A percentile compares a stretch with the other conserved stretches of the same genome.
Evolutionary conservation across 1,140 invertebrate species (phyloP).

Genomic region (Luehdorfia chinensis): DNA sequence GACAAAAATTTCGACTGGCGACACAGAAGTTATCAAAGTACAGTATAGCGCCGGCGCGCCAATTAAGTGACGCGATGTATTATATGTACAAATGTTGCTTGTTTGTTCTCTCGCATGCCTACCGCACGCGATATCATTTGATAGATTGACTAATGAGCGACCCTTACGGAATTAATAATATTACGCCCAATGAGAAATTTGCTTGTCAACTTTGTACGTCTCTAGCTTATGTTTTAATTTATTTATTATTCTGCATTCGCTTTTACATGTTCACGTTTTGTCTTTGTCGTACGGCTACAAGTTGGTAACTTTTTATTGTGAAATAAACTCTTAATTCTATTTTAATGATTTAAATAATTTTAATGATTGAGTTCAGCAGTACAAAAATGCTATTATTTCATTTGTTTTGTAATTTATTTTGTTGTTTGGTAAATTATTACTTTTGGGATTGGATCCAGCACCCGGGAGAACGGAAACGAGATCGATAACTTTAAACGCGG

Average conservation of each 20-base stretch:
- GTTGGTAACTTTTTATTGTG: conserved; percentile 1
- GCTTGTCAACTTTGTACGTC: conserved; percentile 20
- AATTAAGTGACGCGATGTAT: conserved; percentile 26
- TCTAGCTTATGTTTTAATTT: conserved; percentile 12
- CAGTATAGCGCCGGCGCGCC: conserved; percentile 22
- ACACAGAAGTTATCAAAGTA: conserved; percentile 27
- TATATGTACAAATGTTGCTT: conserved; percentile 23
- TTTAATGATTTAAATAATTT: no score
- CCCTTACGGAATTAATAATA: conserved; percentile 35
- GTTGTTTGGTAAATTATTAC: conserved; percentile 1
- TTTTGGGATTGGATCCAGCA: not conserved
- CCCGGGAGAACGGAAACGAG: not conserved
- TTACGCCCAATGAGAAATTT: conserved; percentile 28
- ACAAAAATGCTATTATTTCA: no score
- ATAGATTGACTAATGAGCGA: conserved; percentile 41
- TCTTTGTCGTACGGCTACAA: not conserved
- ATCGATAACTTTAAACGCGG: conserved; percentile 4
- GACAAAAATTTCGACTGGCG: conserved; percentile 21
- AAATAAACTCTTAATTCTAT: no score
- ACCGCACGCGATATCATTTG: conserved; percentile 34
- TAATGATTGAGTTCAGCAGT: no score
- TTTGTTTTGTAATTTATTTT: no score
- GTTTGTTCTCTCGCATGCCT: conserved; percentile 26
- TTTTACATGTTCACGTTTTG: not conserved
- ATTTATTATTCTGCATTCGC: not conserved